Percentiles rank a stretch among this genome's conserved stretches.
phyloP scores from a whole-genome alignment of 2,797 vertebrate genomes.

The Natrix natrix region DNA sequence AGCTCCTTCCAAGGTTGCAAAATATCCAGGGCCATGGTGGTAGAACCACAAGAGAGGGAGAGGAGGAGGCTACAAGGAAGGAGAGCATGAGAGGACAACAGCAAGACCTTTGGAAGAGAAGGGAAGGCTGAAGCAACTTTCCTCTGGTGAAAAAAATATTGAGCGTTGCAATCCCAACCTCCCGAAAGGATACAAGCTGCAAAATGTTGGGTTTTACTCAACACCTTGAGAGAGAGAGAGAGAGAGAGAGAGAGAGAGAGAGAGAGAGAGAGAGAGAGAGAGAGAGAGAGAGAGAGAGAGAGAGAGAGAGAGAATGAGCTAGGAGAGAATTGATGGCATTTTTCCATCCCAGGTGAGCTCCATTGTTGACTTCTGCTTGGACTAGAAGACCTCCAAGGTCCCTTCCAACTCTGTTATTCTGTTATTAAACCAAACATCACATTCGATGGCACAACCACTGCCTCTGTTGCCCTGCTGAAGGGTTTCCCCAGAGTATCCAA shows the following conservation, averaged over 20 bases:
- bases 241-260: too few species aligned
- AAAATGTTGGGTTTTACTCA: not conserved
- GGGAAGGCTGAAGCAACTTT: not conserved
- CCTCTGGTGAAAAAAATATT: not conserved
- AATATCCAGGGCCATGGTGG: not conserved
- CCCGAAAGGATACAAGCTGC: not conserved
- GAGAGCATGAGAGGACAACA: not conserved
- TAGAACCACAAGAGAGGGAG: not conserved
- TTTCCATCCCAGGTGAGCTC: not conserved
- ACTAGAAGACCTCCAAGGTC: not conserved
- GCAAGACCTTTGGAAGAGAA: not conserved
- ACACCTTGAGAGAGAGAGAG: not conserved
- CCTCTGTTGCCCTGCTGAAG: not conserved
- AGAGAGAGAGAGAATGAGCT: not conserved
- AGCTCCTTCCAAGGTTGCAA: not conserved
- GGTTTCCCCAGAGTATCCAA: not conserved
- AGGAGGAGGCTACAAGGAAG: not conserved
- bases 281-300: too few species aligned
- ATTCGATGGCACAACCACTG: not conserved
- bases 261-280: too few species aligned
- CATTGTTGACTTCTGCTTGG: not conserved
- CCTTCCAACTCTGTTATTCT: not conserved
- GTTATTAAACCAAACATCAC: not conserved
- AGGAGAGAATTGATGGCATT: not conserved
- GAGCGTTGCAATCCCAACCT: not conserved